Percentiles rank a stretch among this genome's conserved stretches.
Conservation (phyloP, 2,888 invertebrate genomes). For the Spodoptera exigua region DNA sequence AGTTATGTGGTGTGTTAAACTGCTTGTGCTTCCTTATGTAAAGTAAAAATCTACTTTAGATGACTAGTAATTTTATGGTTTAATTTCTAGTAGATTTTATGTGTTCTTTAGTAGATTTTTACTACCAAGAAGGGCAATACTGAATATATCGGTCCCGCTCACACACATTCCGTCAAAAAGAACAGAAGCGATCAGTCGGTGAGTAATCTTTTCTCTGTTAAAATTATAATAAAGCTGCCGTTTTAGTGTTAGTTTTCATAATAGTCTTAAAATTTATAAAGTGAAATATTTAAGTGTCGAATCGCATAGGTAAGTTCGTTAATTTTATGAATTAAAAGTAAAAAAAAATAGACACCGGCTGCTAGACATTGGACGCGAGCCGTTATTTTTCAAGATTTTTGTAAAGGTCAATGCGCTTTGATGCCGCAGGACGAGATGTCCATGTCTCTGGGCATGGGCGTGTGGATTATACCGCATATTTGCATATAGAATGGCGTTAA, state of each 20-base stretch:
- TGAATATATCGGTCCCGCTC: constrained; percentile 62
- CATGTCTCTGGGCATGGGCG: constrained; percentile 66
- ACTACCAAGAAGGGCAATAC: constrained; percentile 53
- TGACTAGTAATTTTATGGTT: too few species aligned
- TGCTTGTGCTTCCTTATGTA: too few species aligned
- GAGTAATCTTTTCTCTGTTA: constrained; percentile 75
- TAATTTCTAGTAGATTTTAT: too few species aligned
- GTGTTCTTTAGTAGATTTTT: constrained; percentile 25
- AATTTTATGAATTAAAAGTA: constrained; percentile 19
- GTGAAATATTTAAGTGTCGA: constrained; percentile 33
- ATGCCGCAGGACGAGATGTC: constrained; percentile 67
- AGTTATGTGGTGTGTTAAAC: too few species aligned
- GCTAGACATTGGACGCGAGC: constrained; percentile 65
- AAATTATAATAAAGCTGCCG: constrained; percentile 34
- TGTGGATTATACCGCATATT: constrained; percentile 65
- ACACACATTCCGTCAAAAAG: constrained; percentile 76
- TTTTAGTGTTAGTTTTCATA: constrained; percentile 25
- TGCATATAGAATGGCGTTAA: constrained; percentile 61
- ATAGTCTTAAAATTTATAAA: constrained; percentile 27
- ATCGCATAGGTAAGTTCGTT: constrained; percentile 54
- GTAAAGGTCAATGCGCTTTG: constrained; percentile 82
- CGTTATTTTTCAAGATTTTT: constrained; percentile 87
- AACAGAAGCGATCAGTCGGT: constrained; percentile 76
- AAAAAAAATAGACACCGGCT: constrained; percentile 53
- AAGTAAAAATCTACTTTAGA: too few species aligned